Evolutionary conservation across 2,888 invertebrate genomes (phyloP).

Genomic region (Drosophila borborema): DNA sequence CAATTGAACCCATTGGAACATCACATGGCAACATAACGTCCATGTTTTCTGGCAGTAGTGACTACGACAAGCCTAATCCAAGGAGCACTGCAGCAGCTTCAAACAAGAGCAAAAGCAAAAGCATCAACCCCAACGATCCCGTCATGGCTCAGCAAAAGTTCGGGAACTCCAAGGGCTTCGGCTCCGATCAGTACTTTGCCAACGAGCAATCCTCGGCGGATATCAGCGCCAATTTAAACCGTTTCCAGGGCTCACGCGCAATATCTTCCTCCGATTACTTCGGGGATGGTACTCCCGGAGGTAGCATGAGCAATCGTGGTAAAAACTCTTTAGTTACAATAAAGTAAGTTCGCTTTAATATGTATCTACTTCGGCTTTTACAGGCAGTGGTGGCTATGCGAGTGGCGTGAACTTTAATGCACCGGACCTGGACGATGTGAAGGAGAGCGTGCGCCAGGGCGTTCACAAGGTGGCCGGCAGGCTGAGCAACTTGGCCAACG

Average conservation of each 20-base stretch:
- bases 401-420: slow-evolving; percentile 86
- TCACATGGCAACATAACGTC: slow-evolving; percentile 83
- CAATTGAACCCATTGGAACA: slow-evolving; percentile 84
- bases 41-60: slow-evolving; percentile 81
- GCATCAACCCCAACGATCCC: slow-evolving; percentile 59
- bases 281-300: slow-evolving; percentile 86
- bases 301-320: slow-evolving; percentile 53
- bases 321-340: background rate
- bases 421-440: slow-evolving; percentile 97
- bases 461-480: slow-evolving; percentile 99
- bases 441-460: slow-evolving; percentile 98
- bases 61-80: slow-evolving; percentile 58
- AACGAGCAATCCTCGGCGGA: slow-evolving; percentile 86
- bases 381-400: slow-evolving; percentile 77
- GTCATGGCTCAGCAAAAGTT: slow-evolving; percentile 95
- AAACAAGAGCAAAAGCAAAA: slow-evolving; percentile 47
- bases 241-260: slow-evolving; percentile 97
- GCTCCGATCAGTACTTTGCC: slow-evolving; percentile 98
- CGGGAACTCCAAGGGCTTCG: slow-evolving; percentile 98
- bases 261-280: slow-evolving; percentile 99
- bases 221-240: slow-evolving; percentile 85
- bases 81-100: slow-evolving; percentile 20
- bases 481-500: slow-evolving; percentile 96
- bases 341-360: background rate
- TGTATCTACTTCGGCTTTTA: background rate